Conservation (phyloP, 2,113 vertebrate species). For the Neodontobutis hainanensis region DNA sequence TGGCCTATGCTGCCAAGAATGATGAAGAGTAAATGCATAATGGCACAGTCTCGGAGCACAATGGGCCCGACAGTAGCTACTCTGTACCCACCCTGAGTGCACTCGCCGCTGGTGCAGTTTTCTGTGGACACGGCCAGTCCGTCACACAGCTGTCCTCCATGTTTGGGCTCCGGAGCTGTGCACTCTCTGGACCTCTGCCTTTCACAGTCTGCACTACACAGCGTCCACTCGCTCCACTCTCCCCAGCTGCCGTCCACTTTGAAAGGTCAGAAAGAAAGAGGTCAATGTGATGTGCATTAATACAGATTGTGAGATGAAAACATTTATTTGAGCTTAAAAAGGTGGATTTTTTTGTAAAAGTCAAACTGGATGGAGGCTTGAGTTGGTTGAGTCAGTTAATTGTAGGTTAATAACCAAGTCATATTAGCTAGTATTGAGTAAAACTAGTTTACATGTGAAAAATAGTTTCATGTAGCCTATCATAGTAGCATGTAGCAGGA, state of each 20-base stretch:
- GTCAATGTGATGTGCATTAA: too few relatives aligned
- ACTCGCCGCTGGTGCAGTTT: slow-evolving; percentile 97
- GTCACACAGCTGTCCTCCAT: slow-evolving; percentile 87
- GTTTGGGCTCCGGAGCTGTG: slow-evolving; percentile 83
- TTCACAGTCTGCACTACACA: slow-evolving; percentile 86
- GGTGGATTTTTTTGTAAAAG: background rate
- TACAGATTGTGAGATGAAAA: too few relatives aligned
- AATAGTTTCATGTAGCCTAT: too few relatives aligned
- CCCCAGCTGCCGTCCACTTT: slow-evolving; percentile 89
- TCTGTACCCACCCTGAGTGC: slow-evolving; percentile 86
- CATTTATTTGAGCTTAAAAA: background rate
- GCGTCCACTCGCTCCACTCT: slow-evolving; percentile 89
- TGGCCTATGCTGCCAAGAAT: slow-evolving; percentile 34
- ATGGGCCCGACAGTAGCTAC: slow-evolving; percentile 26
- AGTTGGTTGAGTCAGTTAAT: too few relatives aligned
- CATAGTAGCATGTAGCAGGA: too few relatives aligned
- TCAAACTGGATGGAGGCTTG: too few relatives aligned
- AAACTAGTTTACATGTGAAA: too few relatives aligned
- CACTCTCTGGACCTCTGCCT: slow-evolving; percentile 86
- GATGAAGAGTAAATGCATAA: slow-evolving; percentile 45
- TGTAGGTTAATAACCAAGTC: too few relatives aligned
- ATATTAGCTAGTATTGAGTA: too few relatives aligned
- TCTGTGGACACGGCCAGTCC: slow-evolving; percentile 85
- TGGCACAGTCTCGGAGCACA: slow-evolving; percentile 36
- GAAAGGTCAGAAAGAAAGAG: slow-evolving; percentile 5